Evolutionary conservation across 1,140 invertebrate genomes (phyloP), one percentile per base, ranked within the genome.

Genomic region (Aphelinus atriplicis): DNA sequence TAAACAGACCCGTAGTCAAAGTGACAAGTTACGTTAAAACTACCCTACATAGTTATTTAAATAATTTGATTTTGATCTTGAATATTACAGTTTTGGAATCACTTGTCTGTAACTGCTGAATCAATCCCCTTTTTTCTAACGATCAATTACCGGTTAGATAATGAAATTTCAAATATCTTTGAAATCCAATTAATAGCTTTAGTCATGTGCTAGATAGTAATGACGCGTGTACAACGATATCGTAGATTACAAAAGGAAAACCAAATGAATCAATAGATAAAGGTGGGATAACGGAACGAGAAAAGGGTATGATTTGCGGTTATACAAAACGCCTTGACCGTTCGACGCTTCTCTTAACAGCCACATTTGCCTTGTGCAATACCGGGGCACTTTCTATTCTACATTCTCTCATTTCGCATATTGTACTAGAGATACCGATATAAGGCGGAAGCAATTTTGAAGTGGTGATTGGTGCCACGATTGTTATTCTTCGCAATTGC

Each of bases 381-480:
- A n/a, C 10, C 53, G 7, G 43, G 43, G 26, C 42, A 60, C 67
- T 69, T 69, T 48, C 56, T 50, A 69, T 43, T 60, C 67, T 58
- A 60, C 67, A 50, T 69, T 60, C 56, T 7, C 7, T 63, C 55
- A 4, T 57, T 46, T 61, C 4, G 4, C 2, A 7, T 46, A 7
- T 9, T 4, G 7, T 10, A 43, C 6, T 9, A 10, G 61, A 43
- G 43, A 3, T 43, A 9, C 7, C 60, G 60, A 64, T 48, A 50
- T 45, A 50, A 64, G 62, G 45, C 61, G 62, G 62, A 64, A 64
- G 62, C 47, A 64, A 64, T 64, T 64, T 64, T 48, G 45, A 51
- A 7, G 45, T 48, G 7, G 42, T 42, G 63, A 53, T 65, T 43
- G 58, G 58, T 58, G 26, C 26, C 26, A 26, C 26, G 26, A 26